Percentiles rank a stretch among this genome's conserved stretches.
These are phyloP conservation scores for Scomber scombrus DNA, from an alignment of 2,113 vertebrate species.

Conservation along the genomic window DNA sequence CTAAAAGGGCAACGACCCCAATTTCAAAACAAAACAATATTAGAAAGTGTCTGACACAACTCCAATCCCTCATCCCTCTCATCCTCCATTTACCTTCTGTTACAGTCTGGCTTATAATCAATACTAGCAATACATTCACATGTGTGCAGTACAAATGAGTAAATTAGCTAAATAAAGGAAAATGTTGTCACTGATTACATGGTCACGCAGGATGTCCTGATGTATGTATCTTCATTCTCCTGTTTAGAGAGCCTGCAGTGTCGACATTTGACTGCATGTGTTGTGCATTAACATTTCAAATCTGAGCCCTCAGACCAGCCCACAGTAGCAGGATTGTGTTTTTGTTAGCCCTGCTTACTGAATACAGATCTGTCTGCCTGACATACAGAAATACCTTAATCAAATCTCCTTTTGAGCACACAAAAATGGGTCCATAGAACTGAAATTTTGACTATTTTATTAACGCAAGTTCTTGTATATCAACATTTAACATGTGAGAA, in stretches of 20 bases:
- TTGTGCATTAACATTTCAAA: background rate
- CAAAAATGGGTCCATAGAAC: too few relatives aligned
- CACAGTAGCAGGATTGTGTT: background rate
- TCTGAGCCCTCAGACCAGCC: background rate
- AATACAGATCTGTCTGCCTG: background rate
- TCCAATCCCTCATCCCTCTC: background rate
- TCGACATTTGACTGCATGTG: background rate
- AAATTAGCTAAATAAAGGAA: conserved; percentile 18
- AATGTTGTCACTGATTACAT: background rate
- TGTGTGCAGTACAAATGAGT: background rate
- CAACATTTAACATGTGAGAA: too few relatives aligned
- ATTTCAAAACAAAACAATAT: conserved; percentile 1
- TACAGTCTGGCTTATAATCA: background rate
- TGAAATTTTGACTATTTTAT: too few relatives aligned
- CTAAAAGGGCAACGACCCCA: background rate
- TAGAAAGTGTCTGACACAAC: background rate
- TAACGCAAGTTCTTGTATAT: too few relatives aligned
- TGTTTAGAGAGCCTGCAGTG: conserved; percentile 6
- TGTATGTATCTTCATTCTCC: conserved; percentile 9
- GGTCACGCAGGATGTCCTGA: background rate
- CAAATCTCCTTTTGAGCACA: background rate
- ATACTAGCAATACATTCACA: conserved; percentile 5
- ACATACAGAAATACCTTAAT: background rate
- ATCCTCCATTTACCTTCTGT: background rate
- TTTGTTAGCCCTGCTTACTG: background rate